Evolutionary conservation across 2,113 vertebrate genomes (phyloP).

Genomic region (Sylvia atricapilla): DNA sequence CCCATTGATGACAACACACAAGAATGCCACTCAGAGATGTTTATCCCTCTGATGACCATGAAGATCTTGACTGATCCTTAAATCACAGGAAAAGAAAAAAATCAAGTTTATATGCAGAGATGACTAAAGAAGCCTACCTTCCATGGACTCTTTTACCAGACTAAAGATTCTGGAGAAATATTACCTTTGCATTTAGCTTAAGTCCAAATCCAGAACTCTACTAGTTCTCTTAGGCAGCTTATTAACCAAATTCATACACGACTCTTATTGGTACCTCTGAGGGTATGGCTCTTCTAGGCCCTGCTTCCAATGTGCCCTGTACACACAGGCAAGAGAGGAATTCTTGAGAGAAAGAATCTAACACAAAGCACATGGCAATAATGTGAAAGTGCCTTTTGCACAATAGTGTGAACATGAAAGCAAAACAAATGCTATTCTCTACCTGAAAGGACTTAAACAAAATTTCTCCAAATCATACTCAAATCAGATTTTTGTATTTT

Average conservation of each 20-base stretch:
- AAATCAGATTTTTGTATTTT: background rate
- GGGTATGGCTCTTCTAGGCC: background rate
- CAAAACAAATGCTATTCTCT: background rate
- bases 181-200: background rate
- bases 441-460: background rate
- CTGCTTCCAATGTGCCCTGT: background rate
- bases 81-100: background rate
- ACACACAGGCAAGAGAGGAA: background rate
- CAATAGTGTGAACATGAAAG: background rate
- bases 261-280: background rate
- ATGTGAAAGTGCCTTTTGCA: background rate
- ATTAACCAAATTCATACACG: background rate
- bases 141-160: background rate
- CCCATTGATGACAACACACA: background rate
- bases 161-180: background rate
- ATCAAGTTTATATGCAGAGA: background rate
- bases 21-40: background rate
- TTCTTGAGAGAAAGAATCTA: background rate
- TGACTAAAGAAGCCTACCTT: background rate
- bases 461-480: background rate
- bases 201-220: background rate
- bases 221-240: background rate
- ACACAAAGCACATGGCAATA: background rate
- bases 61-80: background rate
- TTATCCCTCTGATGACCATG: background rate